Evolutionary conservation across 2,113 vertebrate species (phyloP).

Genomic region (Tor tambroides): DNA sequence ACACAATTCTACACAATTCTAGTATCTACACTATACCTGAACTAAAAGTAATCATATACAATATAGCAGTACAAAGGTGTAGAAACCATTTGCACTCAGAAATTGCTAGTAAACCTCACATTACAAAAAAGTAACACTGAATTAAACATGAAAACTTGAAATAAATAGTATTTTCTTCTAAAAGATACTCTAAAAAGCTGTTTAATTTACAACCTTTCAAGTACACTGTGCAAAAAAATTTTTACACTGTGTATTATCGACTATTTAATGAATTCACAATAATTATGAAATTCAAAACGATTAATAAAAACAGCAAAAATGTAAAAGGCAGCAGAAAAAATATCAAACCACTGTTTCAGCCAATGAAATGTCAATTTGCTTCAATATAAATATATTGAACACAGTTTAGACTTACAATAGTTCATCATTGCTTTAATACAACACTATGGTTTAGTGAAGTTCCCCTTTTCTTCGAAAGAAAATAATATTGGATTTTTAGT

Average conservation of each 20-base stretch:
- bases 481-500: background rate
- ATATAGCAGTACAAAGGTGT: background rate
- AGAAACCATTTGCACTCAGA: too few species aligned
- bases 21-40: background rate
- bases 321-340: background rate
- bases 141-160: too few species aligned
- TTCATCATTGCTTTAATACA: background rate
- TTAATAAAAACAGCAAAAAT: background rate
- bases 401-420: background rate
- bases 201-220: too few species aligned
- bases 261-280: background rate
- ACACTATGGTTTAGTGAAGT: background rate
- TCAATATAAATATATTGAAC: background rate
- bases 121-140: too few species aligned
- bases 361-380: background rate
- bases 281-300: background rate
- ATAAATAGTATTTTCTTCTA: too few species aligned
- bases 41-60: background rate
- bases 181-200: too few species aligned
- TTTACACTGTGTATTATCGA: too few species aligned
- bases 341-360: background rate
- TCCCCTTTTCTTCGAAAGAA: background rate
- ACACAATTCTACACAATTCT: too few species aligned
- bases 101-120: too few species aligned
- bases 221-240: too few species aligned